Base-by-base conservation (phyloP, 92 coral and sea anemone species). In the Phenganax marumi region DNA sequence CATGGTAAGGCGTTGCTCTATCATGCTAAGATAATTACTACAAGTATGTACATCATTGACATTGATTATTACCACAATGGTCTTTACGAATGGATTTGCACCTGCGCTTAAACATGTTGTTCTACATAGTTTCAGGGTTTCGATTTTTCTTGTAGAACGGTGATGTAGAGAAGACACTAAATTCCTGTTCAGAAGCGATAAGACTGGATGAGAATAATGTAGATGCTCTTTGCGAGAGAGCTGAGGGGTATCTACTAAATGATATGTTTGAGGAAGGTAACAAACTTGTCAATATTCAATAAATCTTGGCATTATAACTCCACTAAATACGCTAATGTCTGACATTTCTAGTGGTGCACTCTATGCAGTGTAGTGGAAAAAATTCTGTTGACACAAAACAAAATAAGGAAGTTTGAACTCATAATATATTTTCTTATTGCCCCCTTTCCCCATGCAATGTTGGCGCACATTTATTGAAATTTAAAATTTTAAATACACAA, bases 171-270 rank as follows among this genome's bases (percentile, higher is more conserved):
- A 92, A 90, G 52, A 97, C 98, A 25, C 89, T 91, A 84, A 61
- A 66, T 50, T 91, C 93, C 66, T 95, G 98, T 75, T 92, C 93
- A 79, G 87, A 90, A 69, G 98, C 97, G 26, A 85, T 95, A 48
- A 89, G 90, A 13, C 51, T 92, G 25, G 97, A 95, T 52, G 92
- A 93, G 69, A 88, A 92, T 77, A 93, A 95, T 85, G 92, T 95
- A 21, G 98, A 95, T 80, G 98, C 98, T 8, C 65, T 95, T 72
- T 95, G 98, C 73, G 98, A 95, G 83, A 85, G 96, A 73, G 98
- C 96, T 8, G 98, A 95, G 75, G 98, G 96, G 0, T 89, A 95
- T 63, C 86, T 95, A 25, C 90, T 86, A 43, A 89, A 90, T 79
- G 97, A 95, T 46, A 89, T 86, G 89, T 92, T 86, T 71, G 91